Conservation (phyloP, 2,888 invertebrate species). For the Yponomeuta plumbellus region DNA sequence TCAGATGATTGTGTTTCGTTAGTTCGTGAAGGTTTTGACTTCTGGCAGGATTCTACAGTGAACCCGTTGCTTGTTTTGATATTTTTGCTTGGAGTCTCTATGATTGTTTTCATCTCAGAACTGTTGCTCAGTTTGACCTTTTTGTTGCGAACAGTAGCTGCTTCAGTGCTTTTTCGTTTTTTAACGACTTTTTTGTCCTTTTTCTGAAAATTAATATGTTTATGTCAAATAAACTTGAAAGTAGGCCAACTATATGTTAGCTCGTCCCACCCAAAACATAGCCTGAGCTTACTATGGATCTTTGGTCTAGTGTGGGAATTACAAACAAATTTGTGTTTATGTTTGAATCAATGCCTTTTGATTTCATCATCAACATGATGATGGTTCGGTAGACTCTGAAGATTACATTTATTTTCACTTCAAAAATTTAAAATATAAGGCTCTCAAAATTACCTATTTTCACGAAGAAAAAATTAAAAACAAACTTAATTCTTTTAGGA, state of each 20-base stretch:
- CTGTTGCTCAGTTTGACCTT: conserved; percentile 35
- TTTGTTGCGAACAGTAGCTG: conserved; percentile 39
- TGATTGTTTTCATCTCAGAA: conserved; percentile 18
- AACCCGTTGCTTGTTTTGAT: conserved; percentile 46
- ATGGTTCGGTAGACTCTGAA: no score
- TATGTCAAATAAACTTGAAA: not conserved
- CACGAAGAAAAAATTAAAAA: no score
- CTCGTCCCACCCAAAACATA: not conserved
- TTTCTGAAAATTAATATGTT: conserved; percentile 15
- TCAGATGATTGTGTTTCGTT: conserved; percentile 30
- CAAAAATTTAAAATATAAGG: no score
- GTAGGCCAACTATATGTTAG: not conserved
- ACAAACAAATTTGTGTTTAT: no score
- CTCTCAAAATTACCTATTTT: no score
- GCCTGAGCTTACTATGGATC: no score
- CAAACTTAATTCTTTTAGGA: no score
- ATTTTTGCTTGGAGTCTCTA: conserved; percentile 11
- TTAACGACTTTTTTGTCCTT: conserved; percentile 34
- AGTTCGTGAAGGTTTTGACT: conserved; percentile 40
- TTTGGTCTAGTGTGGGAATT: no score
- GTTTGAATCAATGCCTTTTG: no score
- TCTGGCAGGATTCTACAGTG: conserved; percentile 48
- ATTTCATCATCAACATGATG: no score
- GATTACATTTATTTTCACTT: no score
- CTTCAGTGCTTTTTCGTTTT: conserved; percentile 36